phyloP scores from a whole-genome alignment of 2,113 vertebrate genomes.

The Brienomyrus longianalis region DNA sequence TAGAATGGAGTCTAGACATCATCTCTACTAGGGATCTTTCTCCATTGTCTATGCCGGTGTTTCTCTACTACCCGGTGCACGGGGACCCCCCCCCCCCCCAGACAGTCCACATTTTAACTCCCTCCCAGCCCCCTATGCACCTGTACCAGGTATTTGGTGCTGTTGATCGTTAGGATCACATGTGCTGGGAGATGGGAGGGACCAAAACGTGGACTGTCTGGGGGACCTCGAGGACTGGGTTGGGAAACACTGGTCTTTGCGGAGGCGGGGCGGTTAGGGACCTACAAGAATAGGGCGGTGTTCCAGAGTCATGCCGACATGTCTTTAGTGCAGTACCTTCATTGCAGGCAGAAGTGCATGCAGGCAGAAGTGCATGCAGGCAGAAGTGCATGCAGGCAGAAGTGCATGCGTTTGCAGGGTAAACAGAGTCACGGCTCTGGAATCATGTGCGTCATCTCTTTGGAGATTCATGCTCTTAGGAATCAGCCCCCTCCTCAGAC shows the following conservation, averaged over 20 bases:
- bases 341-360: not conserved
- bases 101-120: not conserved
- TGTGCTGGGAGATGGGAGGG: not conserved
- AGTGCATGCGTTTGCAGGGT: not conserved
- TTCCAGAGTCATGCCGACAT: not conserved
- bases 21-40: not conserved
- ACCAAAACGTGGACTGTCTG: not conserved
- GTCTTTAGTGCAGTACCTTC: not conserved
- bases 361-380: not conserved
- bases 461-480: constrained; percentile 14
- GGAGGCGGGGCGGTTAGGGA: not conserved
- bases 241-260: not conserved
- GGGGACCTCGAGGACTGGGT: not conserved
- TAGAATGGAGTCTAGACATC: not conserved
- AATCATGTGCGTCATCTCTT: not conserved
- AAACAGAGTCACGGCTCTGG: not conserved
- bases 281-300: not conserved
- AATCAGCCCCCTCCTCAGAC: not conserved
- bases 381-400: not conserved
- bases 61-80: not conserved
- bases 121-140: not conserved
- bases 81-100: not conserved
- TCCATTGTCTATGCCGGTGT: not conserved
- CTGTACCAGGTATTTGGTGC: not conserved
- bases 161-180: not conserved